phyloP scores from a whole-genome alignment of 2,888 invertebrate genomes.

The Eilema depressum region DNA sequence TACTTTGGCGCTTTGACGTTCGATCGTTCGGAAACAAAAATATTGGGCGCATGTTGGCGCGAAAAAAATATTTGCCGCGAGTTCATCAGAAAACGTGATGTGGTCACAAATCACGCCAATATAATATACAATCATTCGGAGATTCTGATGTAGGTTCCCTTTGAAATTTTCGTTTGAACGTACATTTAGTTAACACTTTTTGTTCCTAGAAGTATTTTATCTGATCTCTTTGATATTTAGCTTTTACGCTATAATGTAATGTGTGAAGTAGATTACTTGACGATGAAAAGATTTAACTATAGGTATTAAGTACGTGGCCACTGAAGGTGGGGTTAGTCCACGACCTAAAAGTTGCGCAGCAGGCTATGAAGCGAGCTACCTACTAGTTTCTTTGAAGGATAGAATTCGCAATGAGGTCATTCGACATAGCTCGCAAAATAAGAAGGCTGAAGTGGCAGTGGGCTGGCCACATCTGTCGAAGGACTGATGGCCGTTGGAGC shows the following conservation, averaged over 20 bases:
- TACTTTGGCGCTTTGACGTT: conserved; percentile 16
- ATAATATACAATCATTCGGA: conserved; percentile 26
- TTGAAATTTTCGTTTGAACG: conserved; percentile 15
- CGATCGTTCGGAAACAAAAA: conserved; percentile 34
- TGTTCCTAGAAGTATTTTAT: conserved; percentile 6
- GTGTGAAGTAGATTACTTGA: no score
- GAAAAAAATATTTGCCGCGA: conserved; percentile 31
- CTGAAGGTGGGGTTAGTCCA: no score
- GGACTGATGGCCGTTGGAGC: no score
- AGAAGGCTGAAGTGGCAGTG: no score
- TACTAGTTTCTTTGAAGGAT: no score
- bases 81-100: conserved; percentile 48
- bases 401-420: no score
- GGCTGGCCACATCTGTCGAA: no score
- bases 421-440: no score
- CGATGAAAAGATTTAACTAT: no score
- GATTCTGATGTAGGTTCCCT: conserved; percentile 13
- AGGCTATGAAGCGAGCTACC: no score
- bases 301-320: no score
- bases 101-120: conserved; percentile 36
- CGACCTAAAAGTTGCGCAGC: no score
- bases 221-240: not conserved
- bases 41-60: conserved; percentile 8
- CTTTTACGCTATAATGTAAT: not conserved
- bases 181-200: conserved; percentile 5